Conservation (phyloP, 2,888 invertebrate species). For the Hirtodrosophila histrioides region DNA sequence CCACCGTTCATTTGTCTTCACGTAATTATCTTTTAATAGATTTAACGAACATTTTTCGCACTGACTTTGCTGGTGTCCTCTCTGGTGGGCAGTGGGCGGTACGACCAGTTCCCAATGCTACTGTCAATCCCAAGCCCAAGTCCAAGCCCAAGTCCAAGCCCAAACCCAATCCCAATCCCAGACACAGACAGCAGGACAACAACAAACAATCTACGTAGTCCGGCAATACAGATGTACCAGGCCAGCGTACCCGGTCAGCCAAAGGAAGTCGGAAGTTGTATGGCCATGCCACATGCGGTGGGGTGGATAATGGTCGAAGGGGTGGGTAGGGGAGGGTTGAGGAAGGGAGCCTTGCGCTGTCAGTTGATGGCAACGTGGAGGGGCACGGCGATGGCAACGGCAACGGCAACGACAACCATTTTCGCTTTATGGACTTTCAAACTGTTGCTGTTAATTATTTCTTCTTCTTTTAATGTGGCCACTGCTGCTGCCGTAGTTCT, state of each 20-base stretch:
- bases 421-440: slow-evolving; percentile 79
- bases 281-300: slow-evolving; percentile 75
- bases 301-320: slow-evolving; percentile 27
- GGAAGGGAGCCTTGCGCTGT: slow-evolving; percentile 22
- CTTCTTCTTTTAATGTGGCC: slow-evolving; percentile 79
- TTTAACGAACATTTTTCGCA: slow-evolving; percentile 79
- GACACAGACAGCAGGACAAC: slow-evolving; percentile 13
- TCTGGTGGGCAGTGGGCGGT: slow-evolving; percentile 12
- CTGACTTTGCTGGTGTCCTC: slow-evolving; percentile 63
- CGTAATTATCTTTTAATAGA: slow-evolving; percentile 80
- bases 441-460: slow-evolving; percentile 79
- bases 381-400: background rate
- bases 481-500: slow-evolving; percentile 56
- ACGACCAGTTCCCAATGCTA: background rate
- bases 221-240: slow-evolving; percentile 32
- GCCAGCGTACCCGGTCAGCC: slow-evolving; percentile 46
- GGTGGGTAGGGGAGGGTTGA: slow-evolving; percentile 18
- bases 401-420: slow-evolving; percentile 54
- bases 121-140: slow-evolving; percentile 9
- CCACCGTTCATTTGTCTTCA: slow-evolving; percentile 74
- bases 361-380: slow-evolving; percentile 41
- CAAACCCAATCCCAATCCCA: slow-evolving; percentile 2
- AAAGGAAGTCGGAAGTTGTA: slow-evolving; percentile 78
- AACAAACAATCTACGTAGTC: slow-evolving; percentile 35
- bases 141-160: slow-evolving; percentile 8